phyloP scores from a whole-genome alignment of 2,888 invertebrate genomes.

The Chymomyza amoena region DNA sequence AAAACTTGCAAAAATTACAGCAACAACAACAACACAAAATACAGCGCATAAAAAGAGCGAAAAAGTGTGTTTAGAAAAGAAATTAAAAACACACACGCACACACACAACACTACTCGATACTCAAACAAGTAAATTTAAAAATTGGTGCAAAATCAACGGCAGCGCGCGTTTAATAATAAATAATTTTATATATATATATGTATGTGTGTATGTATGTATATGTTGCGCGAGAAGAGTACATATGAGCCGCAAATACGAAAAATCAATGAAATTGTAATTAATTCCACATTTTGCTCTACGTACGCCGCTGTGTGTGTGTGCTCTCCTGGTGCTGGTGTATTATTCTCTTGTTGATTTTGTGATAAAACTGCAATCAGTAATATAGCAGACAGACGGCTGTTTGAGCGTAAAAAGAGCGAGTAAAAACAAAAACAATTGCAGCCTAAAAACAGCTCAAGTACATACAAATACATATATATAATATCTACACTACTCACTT shows the following conservation, averaged over 20 bases:
- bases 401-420: background rate
- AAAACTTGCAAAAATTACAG: slow-evolving; percentile 71
- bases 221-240: slow-evolving; percentile 62
- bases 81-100: slow-evolving; percentile 65
- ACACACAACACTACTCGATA: slow-evolving; percentile 41
- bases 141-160: slow-evolving; percentile 63
- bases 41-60: slow-evolving; percentile 39
- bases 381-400: slow-evolving; percentile 18
- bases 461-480: slow-evolving; percentile 32
- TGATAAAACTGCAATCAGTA: slow-evolving; percentile 71
- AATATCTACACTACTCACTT: slow-evolving; percentile 33
- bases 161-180: slow-evolving; percentile 68
- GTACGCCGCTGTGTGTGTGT: slow-evolving; percentile 21
- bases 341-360: slow-evolving; percentile 66
- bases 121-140: slow-evolving; percentile 45
- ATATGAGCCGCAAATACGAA: slow-evolving; percentile 68
- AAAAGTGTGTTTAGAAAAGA: slow-evolving; percentile 74
- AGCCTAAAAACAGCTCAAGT: slow-evolving; percentile 48
- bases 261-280: slow-evolving; percentile 72
- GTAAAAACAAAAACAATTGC: slow-evolving; percentile 47
- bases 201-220: slow-evolving; percentile 37
- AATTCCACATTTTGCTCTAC: slow-evolving; percentile 66
- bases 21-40: slow-evolving; percentile 56
- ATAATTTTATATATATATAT: slow-evolving; percentile 44
- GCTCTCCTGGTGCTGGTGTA: slow-evolving; percentile 30